Evolutionary conservation across 1,140 invertebrate genomes (phyloP).

Genomic region (Zaprionus capensis): DNA sequence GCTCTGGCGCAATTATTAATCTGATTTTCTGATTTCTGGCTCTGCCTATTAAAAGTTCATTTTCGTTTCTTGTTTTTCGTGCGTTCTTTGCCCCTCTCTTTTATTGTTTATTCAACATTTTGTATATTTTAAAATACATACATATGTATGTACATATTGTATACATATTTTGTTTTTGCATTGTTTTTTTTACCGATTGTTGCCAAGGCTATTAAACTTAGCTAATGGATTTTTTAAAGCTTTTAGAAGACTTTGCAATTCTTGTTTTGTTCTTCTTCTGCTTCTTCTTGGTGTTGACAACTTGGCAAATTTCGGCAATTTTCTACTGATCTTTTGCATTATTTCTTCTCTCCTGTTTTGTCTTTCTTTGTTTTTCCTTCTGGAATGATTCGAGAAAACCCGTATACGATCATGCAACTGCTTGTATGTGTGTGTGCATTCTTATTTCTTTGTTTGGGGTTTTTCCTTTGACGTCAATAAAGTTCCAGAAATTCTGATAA

Average conservation of each 20-base stretch:
- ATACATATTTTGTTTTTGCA: slow-evolving; percentile 20
- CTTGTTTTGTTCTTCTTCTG: neutral
- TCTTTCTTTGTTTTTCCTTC: neutral
- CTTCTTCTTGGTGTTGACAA: slow-evolving; percentile 12
- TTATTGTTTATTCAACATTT: slow-evolving; percentile 39
- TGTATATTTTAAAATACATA: slow-evolving; percentile 45
- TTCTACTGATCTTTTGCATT: neutral
- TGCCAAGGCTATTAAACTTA: slow-evolving; percentile 51
- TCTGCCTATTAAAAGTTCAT: slow-evolving; percentile 52
- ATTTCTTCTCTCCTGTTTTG: neutral
- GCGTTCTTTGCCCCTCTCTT: slow-evolving; percentile 10
- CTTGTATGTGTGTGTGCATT: neutral
- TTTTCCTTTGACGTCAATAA: slow-evolving; percentile 15
- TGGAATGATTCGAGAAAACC: slow-evolving; percentile 10
- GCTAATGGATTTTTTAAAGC: slow-evolving; percentile 47
- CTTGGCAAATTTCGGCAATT: slow-evolving; percentile 10
- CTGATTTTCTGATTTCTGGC: slow-evolving; percentile 40
- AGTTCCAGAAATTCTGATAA: neutral
- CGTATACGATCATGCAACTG: neutral
- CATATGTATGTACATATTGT: neutral
- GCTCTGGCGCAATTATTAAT: slow-evolving; percentile 48
- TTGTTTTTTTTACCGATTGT: slow-evolving; percentile 36
- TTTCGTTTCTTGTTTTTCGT: slow-evolving; percentile 30
- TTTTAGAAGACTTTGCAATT: slow-evolving; percentile 18
- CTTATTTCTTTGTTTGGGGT: neutral